Evolutionary conservation across 2,113 vertebrate species (phyloP), one percentile per base, ranked within the genome.

Genomic region (Terrapene triunguis): DNA sequence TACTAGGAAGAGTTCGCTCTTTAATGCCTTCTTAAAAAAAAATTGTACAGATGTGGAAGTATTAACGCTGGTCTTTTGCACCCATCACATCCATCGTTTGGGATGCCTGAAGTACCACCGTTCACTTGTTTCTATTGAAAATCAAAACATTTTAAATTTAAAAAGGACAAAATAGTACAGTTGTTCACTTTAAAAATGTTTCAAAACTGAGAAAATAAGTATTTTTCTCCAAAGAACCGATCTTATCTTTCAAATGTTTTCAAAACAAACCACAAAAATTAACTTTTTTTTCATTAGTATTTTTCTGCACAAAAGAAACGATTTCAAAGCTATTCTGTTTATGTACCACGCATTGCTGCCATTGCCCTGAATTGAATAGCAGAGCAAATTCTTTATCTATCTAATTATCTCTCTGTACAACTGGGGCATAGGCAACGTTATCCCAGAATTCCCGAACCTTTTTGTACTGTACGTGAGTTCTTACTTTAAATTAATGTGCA

Each of bases 111-210:
- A 91, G 80, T 89, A 65, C 74, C 95, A 92, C 97, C 96, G 95
- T 95, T 96, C 91, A 96, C 97, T 98, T 98, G 98, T 98, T 98
- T 98, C 98, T 97, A 97, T 96, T 51, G 83, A 85, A 98, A 98
- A 97, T 98, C 98, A 98, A 97, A 98, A 98, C 97, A 62, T 92
- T 94, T 87, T 80, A 0, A 1, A 92, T 93, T 91, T 91, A 98
- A 98, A 99, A 97, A 84, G 72, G 69, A 94, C 94, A 97, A 84
- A 97, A 96, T 91, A 92, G 92, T 92, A 82, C 82, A 84, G 88
- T 94, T 89, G 93, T 97, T 97, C 94, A 95, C 95, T 97, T 85
- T 89, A 84, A 95, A 89, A 90, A 93, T 72, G 85, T 92, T 95
- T 96, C 82, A 95, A 91, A 96, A 91, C 93, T 95, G 32, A 85